phyloP scores from a whole-genome alignment of 2,888 invertebrate genomes.

The Limenitis camilla region DNA sequence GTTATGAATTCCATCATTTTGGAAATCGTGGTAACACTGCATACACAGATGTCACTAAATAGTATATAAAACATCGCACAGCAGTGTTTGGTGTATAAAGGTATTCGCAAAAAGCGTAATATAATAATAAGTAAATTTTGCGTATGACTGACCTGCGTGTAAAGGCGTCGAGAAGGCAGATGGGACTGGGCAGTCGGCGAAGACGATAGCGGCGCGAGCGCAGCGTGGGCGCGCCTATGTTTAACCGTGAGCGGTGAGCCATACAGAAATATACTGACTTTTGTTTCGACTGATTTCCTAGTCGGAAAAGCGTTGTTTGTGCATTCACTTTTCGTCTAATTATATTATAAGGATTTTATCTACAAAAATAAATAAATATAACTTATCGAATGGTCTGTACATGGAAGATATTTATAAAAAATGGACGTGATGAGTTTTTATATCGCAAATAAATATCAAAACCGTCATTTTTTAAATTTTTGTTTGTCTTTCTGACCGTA shows the following conservation, averaged over 20 bases:
- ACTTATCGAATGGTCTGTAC: too few species aligned
- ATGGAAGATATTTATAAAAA: too few species aligned
- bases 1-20: not conserved
- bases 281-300: slow-evolving; percentile 64
- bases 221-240: slow-evolving; percentile 68
- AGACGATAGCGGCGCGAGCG: slow-evolving; percentile 41
- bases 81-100: slow-evolving; percentile 28
- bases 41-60: slow-evolving; percentile 21
- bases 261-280: slow-evolving; percentile 70
- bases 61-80: slow-evolving; percentile 40
- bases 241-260: slow-evolving; percentile 71
- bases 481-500: too few species aligned
- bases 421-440: too few species aligned
- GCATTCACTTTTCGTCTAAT: not conserved
- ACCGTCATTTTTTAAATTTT: too few species aligned
- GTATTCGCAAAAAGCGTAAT: slow-evolving; percentile 39
- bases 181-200: slow-evolving; percentile 52
- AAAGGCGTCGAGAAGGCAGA: slow-evolving; percentile 56
- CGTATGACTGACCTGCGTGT: slow-evolving; percentile 64
- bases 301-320: slow-evolving; percentile 40
- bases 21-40: slow-evolving; percentile 14
- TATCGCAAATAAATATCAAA: too few species aligned
- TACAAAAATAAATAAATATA: too few species aligned
- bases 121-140: slow-evolving; percentile 26
- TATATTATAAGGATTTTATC: not conserved